Percentiles rank a stretch among this genome's conserved stretches.
These are phyloP conservation scores for Galeruca laticollis DNA, from an alignment of 2,888 invertebrate species.

Conservation along the genomic window DNA sequence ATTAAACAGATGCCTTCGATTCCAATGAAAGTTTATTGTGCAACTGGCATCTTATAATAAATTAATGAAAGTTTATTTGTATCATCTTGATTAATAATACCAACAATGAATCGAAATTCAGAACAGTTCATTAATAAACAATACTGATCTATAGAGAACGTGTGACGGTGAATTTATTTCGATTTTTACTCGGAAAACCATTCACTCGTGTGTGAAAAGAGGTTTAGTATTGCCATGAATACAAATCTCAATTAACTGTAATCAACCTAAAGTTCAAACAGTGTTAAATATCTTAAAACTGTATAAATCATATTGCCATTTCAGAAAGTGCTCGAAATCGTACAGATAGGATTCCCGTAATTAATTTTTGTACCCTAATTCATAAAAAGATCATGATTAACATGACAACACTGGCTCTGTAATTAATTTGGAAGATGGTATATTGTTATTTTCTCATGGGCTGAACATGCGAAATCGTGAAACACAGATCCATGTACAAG, in stretches of 20 bases:
- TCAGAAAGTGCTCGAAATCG: too few relatives aligned
- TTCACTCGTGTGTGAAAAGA: slow-evolving; percentile 21
- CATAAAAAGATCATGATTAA: too few relatives aligned
- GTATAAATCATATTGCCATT: too few relatives aligned
- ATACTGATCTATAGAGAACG: slow-evolving; percentile 32
- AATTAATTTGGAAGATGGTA: too few relatives aligned
- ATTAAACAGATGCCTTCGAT: slow-evolving; percentile 15
- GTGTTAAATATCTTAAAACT: not conserved
- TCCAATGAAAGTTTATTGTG: slow-evolving; percentile 31
- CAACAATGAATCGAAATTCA: slow-evolving; percentile 18
- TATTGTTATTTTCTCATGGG: too few relatives aligned
- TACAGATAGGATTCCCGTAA: too few relatives aligned
- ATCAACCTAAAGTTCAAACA: not conserved
- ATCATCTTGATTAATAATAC: slow-evolving; percentile 28
- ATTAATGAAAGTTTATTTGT: slow-evolving; percentile 36
- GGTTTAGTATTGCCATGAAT: not conserved
- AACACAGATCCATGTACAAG: too few relatives aligned
- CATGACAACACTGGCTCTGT: too few relatives aligned
- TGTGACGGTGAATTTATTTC: slow-evolving; percentile 24
- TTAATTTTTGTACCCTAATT: too few relatives aligned
- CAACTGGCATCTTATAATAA: slow-evolving; percentile 19
- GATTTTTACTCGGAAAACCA: too few relatives aligned
- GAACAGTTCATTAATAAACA: slow-evolving; percentile 22
- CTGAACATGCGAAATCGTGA: too few relatives aligned
- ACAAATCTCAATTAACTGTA: not conserved